A percentile compares a stretch with the other conserved stretches of the same genome.
These are phyloP conservation scores for Andrena chrysosceles DNA, from an alignment of 2,888 invertebrate species.

Conservation along the genomic window DNA sequence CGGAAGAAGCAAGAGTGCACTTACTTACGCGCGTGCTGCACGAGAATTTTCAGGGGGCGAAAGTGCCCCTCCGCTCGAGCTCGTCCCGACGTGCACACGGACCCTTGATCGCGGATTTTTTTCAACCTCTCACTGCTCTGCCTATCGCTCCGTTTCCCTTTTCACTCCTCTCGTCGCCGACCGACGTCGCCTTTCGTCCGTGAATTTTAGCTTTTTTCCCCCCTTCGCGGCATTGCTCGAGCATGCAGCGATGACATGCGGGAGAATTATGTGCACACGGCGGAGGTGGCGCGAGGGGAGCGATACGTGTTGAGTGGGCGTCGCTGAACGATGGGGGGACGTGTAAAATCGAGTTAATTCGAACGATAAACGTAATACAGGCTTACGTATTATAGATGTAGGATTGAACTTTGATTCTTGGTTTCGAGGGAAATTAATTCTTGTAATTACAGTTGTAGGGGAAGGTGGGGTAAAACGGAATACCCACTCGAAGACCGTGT, in stretches of 20 bases:
- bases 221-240: conserved; percentile 5
- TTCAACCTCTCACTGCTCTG: conserved; percentile 1
- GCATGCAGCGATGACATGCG: conserved; percentile 12
- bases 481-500: no score
- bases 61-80: conserved; percentile 17
- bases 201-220: conserved; percentile 25
- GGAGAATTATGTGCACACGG: conserved; percentile 7
- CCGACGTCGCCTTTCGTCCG: conserved; percentile 9
- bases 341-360: conserved; percentile 15
- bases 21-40: conserved; percentile 52
- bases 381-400: background rate
- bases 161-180: background rate
- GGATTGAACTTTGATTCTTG: background rate
- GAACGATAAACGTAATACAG: background rate
- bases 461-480: no score
- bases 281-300: background rate
- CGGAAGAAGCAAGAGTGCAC: conserved; percentile 39
- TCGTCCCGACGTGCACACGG: conserved; percentile 9
- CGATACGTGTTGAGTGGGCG: background rate
- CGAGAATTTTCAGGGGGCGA: conserved; percentile 53
- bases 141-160: conserved; percentile 27
- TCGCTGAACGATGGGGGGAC: background rate
- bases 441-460: no score
- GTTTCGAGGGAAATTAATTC: background rate
- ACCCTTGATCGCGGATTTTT: conserved; percentile 18